Conservation (phyloP, 2,797 vertebrate species). For the Tragopan temminckii region DNA sequence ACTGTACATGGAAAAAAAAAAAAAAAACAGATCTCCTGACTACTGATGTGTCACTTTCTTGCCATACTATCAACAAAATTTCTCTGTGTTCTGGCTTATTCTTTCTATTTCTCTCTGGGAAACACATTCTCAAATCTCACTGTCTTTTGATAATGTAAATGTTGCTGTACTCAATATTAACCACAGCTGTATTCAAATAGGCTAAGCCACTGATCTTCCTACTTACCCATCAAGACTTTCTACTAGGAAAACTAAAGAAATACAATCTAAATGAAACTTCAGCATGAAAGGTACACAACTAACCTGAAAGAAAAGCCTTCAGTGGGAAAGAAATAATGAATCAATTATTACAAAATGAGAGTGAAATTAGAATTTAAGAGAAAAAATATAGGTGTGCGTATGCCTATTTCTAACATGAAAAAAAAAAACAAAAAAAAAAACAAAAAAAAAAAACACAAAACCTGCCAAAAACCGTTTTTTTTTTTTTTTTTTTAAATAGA, state of each 20-base stretch:
- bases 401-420: neutral
- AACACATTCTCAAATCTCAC: neutral
- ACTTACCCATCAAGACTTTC: neutral
- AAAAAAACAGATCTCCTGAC: neutral
- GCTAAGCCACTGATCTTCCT: neutral
- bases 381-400: neutral
- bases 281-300: neutral
- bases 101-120: neutral
- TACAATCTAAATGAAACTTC: neutral
- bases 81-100: neutral
- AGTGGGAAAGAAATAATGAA: neutral
- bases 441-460: neutral
- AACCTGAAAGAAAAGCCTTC: neutral
- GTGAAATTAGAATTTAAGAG: neutral
- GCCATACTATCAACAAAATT: neutral
- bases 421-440: neutral
- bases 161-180: neutral
- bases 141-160: neutral
- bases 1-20: constrained; percentile 29
- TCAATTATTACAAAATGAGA: neutral
- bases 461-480: neutral
- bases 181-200: neutral
- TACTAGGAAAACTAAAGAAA: neutral
- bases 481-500: neutral
- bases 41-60: neutral